Evolutionary conservation across 2,888 invertebrate species (phyloP).

Genomic region (Mythimna loreyi): DNA sequence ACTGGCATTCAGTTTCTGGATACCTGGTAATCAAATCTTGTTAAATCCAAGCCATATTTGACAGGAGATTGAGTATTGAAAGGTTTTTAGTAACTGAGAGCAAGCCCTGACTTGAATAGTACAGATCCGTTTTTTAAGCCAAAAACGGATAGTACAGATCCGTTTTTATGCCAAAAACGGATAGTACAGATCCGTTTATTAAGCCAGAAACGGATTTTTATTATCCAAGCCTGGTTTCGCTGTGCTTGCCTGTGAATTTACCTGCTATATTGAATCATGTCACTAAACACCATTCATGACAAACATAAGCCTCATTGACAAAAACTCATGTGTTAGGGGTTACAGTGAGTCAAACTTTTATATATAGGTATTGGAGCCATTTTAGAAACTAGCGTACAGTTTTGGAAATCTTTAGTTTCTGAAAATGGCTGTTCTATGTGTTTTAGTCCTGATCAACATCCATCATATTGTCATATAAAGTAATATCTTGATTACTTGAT

Average conservation of each 20-base stretch:
- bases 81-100: not conserved
- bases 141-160: too few species aligned
- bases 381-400: not conserved
- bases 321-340: not conserved
- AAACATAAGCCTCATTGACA: not conserved
- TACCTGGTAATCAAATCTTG: not conserved
- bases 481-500: too few species aligned
- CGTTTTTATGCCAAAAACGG: too few species aligned
- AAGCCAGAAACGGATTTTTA: too few species aligned
- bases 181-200: too few species aligned
- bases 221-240: too few species aligned
- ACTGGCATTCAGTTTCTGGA: constrained; percentile 14
- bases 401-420: not conserved
- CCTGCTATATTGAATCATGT: constrained; percentile 19
- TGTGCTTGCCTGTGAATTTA: constrained; percentile 10
- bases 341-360: constrained; percentile 16
- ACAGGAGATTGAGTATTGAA: not conserved
- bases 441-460: not conserved
- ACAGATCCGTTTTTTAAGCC: not conserved
- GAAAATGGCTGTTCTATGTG: not conserved
- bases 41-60: constrained; percentile 7
- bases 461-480: not conserved
- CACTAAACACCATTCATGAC: constrained; percentile 26
- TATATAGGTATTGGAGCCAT: not conserved
- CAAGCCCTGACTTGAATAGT: not conserved